Evolutionary conservation across 2,797 vertebrate genomes (phyloP), one percentile per base, ranked within the genome.

Genomic region (Serranus cabrilla): DNA sequence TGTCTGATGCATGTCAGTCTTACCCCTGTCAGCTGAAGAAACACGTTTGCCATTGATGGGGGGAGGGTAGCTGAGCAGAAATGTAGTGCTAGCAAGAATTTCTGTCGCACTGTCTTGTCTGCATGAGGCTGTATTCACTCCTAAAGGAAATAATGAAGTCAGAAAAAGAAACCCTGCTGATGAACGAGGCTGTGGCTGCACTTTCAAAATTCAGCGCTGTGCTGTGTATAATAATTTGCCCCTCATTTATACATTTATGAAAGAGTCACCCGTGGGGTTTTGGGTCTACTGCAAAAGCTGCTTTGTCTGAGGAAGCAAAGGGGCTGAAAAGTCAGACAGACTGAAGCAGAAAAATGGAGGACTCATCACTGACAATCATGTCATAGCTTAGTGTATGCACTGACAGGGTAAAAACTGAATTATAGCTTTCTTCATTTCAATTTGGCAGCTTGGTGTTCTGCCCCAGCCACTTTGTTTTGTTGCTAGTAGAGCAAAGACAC

Each of bases 171-270:
- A 81, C 58, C 66, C 74, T 63, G 85, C 91, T 95, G 93, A 92
- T 93, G 93, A 94, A 93, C 88, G 83, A 92, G 89, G 91, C 84
- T 92, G 82, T 93, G 90, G 81, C 65, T 94, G 81, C 86, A 90
- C 78, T 90, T 94, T 92, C 34, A 78, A 73, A 81, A 87, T 83
- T 82, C 49, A 83, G 63, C 25, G 56, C 79, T 76, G 80, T 87
- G 87, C 82, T 76, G 80, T 85, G 87, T 85, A 92, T 93, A 89
- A 93, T 94, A 84, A 94, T 95, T 92, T 93, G 58, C 85, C 83
- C 87, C 82, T 91, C 90, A 84, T 84, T 80, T 84, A 72, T 87
- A 61, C 77, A 80, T 89, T 86, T 92, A 86, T 93, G 89, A 93
- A 95, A 91, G 71, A 91, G 70, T 88, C 69, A 74, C 80, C 83